Conservation (phyloP, 2,888 invertebrate genomes). For the Pachydiplax longipennis region DNA sequence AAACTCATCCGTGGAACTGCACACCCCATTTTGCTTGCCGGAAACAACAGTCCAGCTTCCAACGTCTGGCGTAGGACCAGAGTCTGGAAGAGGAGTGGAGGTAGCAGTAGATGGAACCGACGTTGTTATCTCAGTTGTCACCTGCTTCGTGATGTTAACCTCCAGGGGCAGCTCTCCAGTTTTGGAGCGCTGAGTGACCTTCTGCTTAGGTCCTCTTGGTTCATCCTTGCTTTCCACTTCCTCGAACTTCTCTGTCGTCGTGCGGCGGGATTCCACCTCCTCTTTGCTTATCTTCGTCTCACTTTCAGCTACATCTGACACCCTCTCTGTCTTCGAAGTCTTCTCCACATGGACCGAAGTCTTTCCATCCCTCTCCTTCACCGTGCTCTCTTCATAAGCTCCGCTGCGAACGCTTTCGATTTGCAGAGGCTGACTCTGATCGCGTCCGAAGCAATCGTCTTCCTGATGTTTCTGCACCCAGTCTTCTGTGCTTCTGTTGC, state of each 20-base stretch:
- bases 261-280: conserved; percentile 29
- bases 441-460: neutral
- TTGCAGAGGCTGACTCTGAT: neutral
- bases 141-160: conserved; percentile 66
- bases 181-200: conserved; percentile 36
- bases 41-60: conserved; percentile 53
- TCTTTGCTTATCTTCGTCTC: conserved; percentile 46
- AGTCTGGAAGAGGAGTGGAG: conserved; percentile 53
- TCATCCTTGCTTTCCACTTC: conserved; percentile 51
- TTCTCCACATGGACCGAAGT: neutral
- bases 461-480: conserved; percentile 19
- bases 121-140: conserved; percentile 72
- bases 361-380: neutral
- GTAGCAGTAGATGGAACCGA: conserved; percentile 57
- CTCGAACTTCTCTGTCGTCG: conserved; percentile 57
- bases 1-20: conserved; percentile 64
- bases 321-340: neutral
- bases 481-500: conserved; percentile 11
- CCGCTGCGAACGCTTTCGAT: neutral
- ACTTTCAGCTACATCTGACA: neutral
- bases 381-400: neutral
- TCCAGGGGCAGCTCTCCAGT: conserved; percentile 15
- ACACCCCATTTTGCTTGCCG: conserved; percentile 54
- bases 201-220: conserved; percentile 41
- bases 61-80: conserved; percentile 50